Evolutionary conservation across 2,797 vertebrate species (phyloP), one percentile per base, ranked within the genome.

Genomic region (Darevskia nairensis): DNA sequence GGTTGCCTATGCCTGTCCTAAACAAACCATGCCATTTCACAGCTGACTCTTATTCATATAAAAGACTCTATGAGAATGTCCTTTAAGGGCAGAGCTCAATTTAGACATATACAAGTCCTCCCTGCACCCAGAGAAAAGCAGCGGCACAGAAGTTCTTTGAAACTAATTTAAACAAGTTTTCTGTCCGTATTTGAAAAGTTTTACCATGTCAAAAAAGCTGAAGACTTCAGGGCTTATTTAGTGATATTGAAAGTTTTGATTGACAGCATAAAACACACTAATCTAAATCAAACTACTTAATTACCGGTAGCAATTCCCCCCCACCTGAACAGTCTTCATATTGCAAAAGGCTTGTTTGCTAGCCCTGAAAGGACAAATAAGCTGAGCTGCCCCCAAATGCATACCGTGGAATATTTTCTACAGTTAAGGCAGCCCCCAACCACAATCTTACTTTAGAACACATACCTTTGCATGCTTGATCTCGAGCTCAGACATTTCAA

Each of bases 401-500:
- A 13, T 6, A 55, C 6, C 4, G 50, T n/a, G 17, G 35, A 32
- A 2, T 6, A 29, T 11, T 27, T 44, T 44, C 44, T 79, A 6
- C 15, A 79, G n/a, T 71, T 46, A 79, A 7, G 44, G 3, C 35
- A 66, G 82, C 23, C 46, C 17, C 39, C 17, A 21, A n/a, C 41
- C 46, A 11, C 50, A 74, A 1, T 27, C 23, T 75, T 80, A 35
- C 44, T 29, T 17, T 75, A 23, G 61, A 50, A 3, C 35, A 95
- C 95, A 93, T 91, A 99, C 99, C 97, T 98, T 99, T 92, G 98
- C 98, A 61, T 99, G 99, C 94, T 99, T 99, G 96, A 99, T 99
- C 97, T 99, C 98, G 90, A 99, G 97, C 96, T 99, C 99, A 79
- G 99, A 97, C 98, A 99, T 98, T 96, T 99, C 98, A 76, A 99